Base-by-base conservation (phyloP, 2,113 vertebrate genomes). In the Suricata suricatta region DNA sequence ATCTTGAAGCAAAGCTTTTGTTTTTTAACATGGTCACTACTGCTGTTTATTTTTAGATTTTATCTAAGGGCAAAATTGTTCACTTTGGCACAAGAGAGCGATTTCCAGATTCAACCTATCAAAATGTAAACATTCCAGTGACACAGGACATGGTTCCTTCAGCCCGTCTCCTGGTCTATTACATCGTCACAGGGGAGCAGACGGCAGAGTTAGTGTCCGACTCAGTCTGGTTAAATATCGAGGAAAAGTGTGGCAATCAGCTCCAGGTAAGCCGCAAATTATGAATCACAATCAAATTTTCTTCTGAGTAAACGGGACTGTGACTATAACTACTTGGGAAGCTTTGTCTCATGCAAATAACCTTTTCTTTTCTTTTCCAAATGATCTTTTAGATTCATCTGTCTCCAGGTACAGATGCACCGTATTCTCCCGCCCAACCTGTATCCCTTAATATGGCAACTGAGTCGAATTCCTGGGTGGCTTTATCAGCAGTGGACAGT, bases 71-170 rank as follows among this genome's bases (percentile, higher is more conserved):
- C 54, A 99, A 99, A 98, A 99, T 99, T 38, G 82, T 99, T 90
- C 54, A 93, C 8, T 99, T 98, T 47, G 98, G 97, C 41, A 99
- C 98, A 50, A 96, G 97, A 38, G 47, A 98, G 1, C 98, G 98
- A 74, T 23, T 97, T 33, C 27, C 63, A 23, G 4, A 68, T 11
- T 98, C 97, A 13, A 90, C 82, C 16, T 98, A 98, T 33, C 99
- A 99, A 74, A 98, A 71, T 14, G 95, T 99, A 44, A 99, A 97
- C 66, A 99, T 99, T 47, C 93, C 96, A 93, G 98, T 99, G 90
- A 99, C 99, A 0, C 10, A 98, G 7, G 88, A 98, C 88, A 99
- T 99, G 99, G 99, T 99, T 86, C 99, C 99, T 31, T 99, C 99
- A 35, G 98, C 99, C 44, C 99, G 99, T 3, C 98, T 99, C 54